These are phyloP conservation scores for Battus philenor DNA, from an alignment of 1,140 invertebrate species.

Conservation along the genomic window DNA sequence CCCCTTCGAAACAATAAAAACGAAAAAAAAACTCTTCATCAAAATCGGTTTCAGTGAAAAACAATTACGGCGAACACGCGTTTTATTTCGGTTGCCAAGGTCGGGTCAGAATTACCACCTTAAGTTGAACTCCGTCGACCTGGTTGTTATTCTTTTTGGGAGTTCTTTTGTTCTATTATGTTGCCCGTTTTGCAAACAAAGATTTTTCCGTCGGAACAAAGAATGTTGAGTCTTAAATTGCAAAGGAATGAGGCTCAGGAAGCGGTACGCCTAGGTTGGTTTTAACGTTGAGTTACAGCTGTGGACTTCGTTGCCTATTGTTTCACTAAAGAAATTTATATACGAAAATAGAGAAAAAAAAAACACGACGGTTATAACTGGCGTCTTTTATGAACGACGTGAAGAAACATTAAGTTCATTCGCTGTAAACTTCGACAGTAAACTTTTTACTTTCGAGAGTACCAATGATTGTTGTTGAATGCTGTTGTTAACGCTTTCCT, in stretches of 20 bases:
- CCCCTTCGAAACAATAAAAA: slow-evolving; percentile 10
- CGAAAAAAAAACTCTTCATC: slow-evolving; percentile 10
- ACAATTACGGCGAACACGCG: slow-evolving; percentile 16
- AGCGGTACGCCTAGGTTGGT: slow-evolving; percentile 8
- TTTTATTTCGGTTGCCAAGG: slow-evolving; percentile 17
- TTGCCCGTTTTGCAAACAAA: slow-evolving; percentile 17
- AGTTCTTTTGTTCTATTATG: slow-evolving; percentile 13
- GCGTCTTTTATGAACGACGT: too few relatives aligned
- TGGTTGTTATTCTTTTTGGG: slow-evolving; percentile 16
- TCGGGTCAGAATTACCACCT: slow-evolving; percentile 14
- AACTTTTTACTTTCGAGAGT: too few relatives aligned
- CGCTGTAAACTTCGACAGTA: too few relatives aligned
- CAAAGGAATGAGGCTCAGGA: slow-evolving; percentile 14
- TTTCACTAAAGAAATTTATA: slow-evolving; percentile 13
- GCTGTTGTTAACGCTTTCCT: too few relatives aligned
- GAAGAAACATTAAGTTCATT: too few relatives aligned
- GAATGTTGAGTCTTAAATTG: slow-evolving; percentile 17
- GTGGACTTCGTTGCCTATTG: slow-evolving; percentile 7
- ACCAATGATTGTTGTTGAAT: too few relatives aligned
- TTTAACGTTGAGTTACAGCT: slow-evolving; percentile 14
- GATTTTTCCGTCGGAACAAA: slow-evolving; percentile 16
- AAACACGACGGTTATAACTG: too few relatives aligned
- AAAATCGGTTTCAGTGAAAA: slow-evolving; percentile 13
- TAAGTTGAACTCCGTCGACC: slow-evolving; percentile 5
- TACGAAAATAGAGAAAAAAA: too few relatives aligned